These are phyloP conservation scores for Crocuta crocuta DNA, from an alignment of 2,113 vertebrate genomes.

Conservation along the genomic window DNA sequence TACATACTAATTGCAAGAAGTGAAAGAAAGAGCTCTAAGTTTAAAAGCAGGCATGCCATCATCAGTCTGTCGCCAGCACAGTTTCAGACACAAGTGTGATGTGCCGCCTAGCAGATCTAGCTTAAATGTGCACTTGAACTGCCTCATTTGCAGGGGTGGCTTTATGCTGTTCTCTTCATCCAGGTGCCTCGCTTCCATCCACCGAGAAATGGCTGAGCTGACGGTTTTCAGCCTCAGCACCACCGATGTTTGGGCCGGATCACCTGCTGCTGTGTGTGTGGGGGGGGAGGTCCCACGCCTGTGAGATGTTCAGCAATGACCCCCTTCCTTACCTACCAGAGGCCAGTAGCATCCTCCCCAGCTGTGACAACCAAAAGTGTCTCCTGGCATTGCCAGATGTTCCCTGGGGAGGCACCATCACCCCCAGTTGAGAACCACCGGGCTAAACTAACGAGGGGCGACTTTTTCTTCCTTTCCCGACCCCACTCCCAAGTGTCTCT, in stretches of 20 bases:
- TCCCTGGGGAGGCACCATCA: neutral
- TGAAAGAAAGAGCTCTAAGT: constrained; percentile 50
- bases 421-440: neutral
- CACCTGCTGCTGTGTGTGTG: neutral
- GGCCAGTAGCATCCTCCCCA: neutral
- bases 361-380: neutral
- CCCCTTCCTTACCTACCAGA: neutral
- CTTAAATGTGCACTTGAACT: constrained; percentile 56
- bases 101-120: constrained; percentile 71
- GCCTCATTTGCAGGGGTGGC: neutral
- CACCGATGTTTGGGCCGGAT: neutral
- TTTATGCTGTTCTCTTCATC: constrained; percentile 61
- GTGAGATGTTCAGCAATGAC: neutral
- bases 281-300: neutral
- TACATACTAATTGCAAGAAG: constrained; percentile 43
- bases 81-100: constrained; percentile 69
- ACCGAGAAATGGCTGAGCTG: constrained; percentile 3
- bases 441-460: constrained; percentile 53
- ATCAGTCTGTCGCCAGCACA: constrained; percentile 41
- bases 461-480: constrained; percentile 9
- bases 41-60: neutral
- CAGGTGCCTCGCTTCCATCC: constrained; percentile 3
- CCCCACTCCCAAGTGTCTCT: neutral
- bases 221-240: neutral
- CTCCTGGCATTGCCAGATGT: neutral